These are phyloP conservation scores for Choristoneura rosaceana DNA, from an alignment of 2,888 invertebrate genomes.

Conservation along the genomic window DNA sequence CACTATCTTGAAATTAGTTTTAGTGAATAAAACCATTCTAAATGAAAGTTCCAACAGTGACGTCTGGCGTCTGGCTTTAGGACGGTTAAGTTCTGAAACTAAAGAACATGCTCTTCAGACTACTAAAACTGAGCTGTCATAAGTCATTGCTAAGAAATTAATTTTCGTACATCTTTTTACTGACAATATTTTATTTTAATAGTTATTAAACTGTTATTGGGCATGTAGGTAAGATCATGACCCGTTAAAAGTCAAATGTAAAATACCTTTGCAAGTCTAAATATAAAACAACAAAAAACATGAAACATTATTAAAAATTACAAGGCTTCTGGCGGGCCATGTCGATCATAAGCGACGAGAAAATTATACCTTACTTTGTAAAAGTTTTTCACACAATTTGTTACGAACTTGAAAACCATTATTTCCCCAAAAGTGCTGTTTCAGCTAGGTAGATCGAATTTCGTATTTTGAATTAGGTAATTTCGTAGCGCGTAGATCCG, in stretches of 20 bases:
- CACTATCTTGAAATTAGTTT: conserved; percentile 24
- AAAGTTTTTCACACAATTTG: conserved; percentile 5
- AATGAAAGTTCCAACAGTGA: not conserved
- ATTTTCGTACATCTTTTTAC: too few species aligned
- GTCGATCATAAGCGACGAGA: not conserved
- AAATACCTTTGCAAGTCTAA: too few species aligned
- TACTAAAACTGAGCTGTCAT: too few species aligned
- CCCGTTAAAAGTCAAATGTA: too few species aligned
- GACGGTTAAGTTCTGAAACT: not conserved
- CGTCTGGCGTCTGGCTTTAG: not conserved
- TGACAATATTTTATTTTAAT: too few species aligned
- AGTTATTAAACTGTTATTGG: too few species aligned
- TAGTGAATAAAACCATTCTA: conserved; percentile 17
- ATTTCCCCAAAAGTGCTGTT: conserved; percentile 27
- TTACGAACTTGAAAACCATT: conserved; percentile 9
- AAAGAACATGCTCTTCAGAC: too few species aligned
- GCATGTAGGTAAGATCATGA: too few species aligned
- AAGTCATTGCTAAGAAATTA: too few species aligned
- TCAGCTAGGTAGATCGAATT: conserved; percentile 30
- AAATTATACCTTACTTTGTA: not conserved
- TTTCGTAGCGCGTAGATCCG: conserved; percentile 11
- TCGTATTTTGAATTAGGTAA: conserved; percentile 31
- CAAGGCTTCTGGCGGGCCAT: not conserved
- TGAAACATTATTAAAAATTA: not conserved
- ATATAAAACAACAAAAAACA: not conserved